Evolutionary conservation across 2,888 invertebrate genomes (phyloP), one percentile per base, ranked within the genome.

Genomic region (Drosophila infuscata): DNA sequence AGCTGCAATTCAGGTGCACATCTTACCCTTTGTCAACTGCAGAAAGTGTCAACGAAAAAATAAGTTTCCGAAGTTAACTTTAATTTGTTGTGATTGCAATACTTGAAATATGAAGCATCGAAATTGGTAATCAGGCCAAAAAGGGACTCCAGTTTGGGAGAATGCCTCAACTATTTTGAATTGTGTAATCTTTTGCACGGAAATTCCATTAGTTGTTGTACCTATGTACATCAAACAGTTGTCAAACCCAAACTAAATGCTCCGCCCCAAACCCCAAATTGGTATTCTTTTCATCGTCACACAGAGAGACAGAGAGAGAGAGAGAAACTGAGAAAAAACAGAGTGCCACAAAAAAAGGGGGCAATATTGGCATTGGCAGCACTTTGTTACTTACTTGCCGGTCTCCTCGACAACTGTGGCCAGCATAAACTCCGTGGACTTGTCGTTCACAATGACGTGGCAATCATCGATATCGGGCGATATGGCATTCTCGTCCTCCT

Each of bases 381-480:
- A 63, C 62, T 73, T 58, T 43, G 64, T 64, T 78, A 95, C 97
- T 96, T 95, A 97, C 97, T 94, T 94, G 82, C 95, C 95, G 61
- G 96, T 95, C 94, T 97, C 97, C 92, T 97, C 97, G 66, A 96
- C 96, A 68, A 98, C 97, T 4, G 98, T 97, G 38, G 97, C 97
- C 81, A 98, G 94, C 94, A 98, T 97, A 92, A 98, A 97, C 91
- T 98, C 98, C 1, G 97, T 97, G 79, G 97, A 97, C 93, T 96
- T 97, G 92, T 98, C 97, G 93, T 98, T 98, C 52, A 97, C 96
- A 92, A 98, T 97, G 88, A 97, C 96, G 93, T 97, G 96, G 90
- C 97, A 97, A 74, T 96, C 96, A 66, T 96, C 96, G 77, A 95
- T 92, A 81, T 96, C 96, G 54, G 94, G 94, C 49, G 95, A 95